phyloP scores from a whole-genome alignment of 2,113 vertebrate genomes.

The Scalopus aquaticus region DNA sequence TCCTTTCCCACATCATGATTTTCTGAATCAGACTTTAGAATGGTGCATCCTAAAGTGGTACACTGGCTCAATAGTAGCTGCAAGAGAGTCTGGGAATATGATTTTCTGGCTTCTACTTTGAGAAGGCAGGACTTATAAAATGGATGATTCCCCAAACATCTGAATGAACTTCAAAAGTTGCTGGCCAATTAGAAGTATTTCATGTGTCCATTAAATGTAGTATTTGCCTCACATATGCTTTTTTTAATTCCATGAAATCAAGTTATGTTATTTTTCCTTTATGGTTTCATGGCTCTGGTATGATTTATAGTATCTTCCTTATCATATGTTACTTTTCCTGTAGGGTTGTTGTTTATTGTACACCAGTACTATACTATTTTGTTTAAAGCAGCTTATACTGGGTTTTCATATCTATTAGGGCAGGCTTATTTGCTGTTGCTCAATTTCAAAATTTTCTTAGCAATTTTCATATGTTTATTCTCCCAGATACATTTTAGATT shows the following conservation, averaged over 20 bases:
- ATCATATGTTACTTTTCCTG: background rate
- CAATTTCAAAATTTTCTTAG: conserved; percentile 42
- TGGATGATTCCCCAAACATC: background rate
- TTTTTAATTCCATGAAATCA: background rate
- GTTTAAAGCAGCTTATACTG: background rate
- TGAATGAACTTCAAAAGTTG: background rate
- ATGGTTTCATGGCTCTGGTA: background rate
- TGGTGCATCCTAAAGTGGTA: background rate
- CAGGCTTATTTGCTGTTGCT: background rate
- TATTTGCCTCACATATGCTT: background rate
- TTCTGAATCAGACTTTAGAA: background rate
- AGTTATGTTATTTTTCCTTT: background rate
- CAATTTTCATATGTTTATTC: conserved; percentile 38
- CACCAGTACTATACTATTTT: background rate
- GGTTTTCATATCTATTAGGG: background rate
- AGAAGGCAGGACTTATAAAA: background rate
- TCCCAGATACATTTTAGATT: conserved; percentile 36
- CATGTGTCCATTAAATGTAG: background rate
- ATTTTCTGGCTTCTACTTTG: background rate
- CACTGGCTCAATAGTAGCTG: background rate
- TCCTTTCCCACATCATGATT: background rate
- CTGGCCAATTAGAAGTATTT: background rate
- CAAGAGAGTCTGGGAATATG: background rate
- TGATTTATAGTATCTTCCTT: background rate
- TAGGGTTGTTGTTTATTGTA: background rate